These are phyloP conservation scores for Leiothrix lutea DNA, from an alignment of 2,113 vertebrate species.

Conservation along the genomic window DNA sequence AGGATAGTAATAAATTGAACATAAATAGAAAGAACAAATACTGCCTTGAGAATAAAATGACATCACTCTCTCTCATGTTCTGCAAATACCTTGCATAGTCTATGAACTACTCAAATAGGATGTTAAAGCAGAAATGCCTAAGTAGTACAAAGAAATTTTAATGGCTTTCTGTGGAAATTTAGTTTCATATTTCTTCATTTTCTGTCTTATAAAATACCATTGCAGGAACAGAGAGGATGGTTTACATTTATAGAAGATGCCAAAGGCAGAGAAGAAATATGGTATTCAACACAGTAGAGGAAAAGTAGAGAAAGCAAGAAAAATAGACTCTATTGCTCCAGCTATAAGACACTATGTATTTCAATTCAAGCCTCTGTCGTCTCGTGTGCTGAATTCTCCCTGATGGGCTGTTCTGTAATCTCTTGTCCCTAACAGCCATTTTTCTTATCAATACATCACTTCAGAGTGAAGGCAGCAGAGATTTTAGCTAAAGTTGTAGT, in stretches of 20 bases:
- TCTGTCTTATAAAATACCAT: neutral
- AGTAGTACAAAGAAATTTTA: neutral
- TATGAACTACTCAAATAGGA: neutral
- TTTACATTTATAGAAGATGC: constrained; percentile 15
- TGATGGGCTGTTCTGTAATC: constrained; percentile 29
- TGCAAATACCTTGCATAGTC: neutral
- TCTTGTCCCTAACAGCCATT: neutral
- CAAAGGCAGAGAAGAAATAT: constrained; percentile 27
- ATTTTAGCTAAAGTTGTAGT: neutral
- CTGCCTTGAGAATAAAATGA: neutral
- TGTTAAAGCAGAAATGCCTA: neutral
- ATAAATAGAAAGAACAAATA: neutral
- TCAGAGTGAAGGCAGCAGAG: neutral
- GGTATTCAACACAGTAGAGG: neutral
- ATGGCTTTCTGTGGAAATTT: constrained; percentile 5
- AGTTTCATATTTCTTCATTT: constrained; percentile 15
- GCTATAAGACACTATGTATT: constrained; percentile 27
- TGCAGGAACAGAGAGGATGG: neutral
- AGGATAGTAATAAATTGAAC: neutral
- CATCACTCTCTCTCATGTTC: neutral
- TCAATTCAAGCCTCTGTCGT: neutral
- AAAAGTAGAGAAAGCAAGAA: constrained; percentile 38
- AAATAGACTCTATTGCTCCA: neutral
- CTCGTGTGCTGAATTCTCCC: constrained; percentile 25
- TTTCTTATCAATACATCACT: neutral